A percentile compares a stretch with the other conserved stretches of the same genome.
Evolutionary conservation across 2,888 invertebrate genomes (phyloP).

Genomic region (Tenthredo amoena): DNA sequence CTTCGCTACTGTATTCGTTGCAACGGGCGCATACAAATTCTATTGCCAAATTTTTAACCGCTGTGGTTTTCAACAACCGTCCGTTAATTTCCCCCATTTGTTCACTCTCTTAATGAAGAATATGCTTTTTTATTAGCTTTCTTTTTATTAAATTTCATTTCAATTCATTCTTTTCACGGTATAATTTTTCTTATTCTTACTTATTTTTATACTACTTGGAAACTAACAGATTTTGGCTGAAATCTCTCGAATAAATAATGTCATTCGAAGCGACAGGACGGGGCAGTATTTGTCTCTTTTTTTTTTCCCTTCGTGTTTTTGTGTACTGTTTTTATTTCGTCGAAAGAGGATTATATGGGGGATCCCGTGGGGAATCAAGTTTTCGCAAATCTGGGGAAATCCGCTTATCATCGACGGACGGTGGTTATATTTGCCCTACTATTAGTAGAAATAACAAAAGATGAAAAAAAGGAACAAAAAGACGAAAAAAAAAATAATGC

Average conservation of each 20-base stretch:
- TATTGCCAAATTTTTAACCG: neutral
- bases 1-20: neutral
- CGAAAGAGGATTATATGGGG: conserved; percentile 39
- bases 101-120: neutral
- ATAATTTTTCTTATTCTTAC: neutral
- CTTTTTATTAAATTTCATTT: neutral
- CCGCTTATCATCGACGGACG: conserved; percentile 38
- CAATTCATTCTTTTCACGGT: neutral
- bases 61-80: neutral
- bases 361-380: conserved; percentile 39
- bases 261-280: neutral
- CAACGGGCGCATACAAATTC: neutral
- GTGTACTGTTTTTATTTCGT: conserved; percentile 3
- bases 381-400: conserved; percentile 44
- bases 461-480: neutral
- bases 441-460: neutral
- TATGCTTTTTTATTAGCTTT: neutral
- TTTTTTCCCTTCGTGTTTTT: neutral
- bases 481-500: neutral
- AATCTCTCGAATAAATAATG: neutral
- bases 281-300: neutral
- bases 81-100: neutral
- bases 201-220: neutral
- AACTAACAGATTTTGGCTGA: neutral
- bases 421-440: conserved; percentile 1